Evolutionary conservation across 2,888 invertebrate genomes (phyloP).

Genomic region (Eilema sororculum): DNA sequence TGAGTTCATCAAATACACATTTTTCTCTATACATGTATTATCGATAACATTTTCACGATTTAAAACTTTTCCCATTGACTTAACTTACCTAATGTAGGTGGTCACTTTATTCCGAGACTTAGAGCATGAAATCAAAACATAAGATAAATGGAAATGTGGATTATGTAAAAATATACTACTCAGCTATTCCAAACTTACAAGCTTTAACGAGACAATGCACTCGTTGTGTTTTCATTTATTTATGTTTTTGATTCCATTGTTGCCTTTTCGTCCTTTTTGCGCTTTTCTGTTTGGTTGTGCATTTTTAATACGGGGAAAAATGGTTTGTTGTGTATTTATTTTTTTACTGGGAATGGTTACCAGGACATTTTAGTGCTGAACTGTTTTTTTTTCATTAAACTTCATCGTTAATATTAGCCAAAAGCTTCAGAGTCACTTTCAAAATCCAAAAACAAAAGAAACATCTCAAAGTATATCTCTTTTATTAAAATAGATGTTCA

Average conservation of each 20-base stretch:
- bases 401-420: neutral
- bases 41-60: no score
- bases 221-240: constrained; percentile 25
- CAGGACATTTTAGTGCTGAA: neutral
- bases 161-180: constrained; percentile 45
- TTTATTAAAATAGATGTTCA: no score
- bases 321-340: neutral
- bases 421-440: no score
- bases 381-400: constrained; percentile 7
- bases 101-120: constrained; percentile 29
- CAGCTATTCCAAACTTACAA: constrained; percentile 47
- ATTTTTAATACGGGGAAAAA: neutral
- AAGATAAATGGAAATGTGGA: constrained; percentile 27
- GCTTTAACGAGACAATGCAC: constrained; percentile 35
- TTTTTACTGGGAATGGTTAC: neutral
- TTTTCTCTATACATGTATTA: no score
- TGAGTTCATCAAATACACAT: no score
- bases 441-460: no score
- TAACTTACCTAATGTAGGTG: neutral
- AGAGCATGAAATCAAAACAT: constrained; percentile 30
- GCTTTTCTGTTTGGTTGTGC: neutral
- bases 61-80: no score
- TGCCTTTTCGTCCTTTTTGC: neutral
- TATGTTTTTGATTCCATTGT: constrained; percentile 20
- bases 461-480: no score